Evolutionary conservation across 2,113 vertebrate genomes (phyloP), one percentile per base, ranked within the genome.

Genomic region (Syngnathus floridae): DNA sequence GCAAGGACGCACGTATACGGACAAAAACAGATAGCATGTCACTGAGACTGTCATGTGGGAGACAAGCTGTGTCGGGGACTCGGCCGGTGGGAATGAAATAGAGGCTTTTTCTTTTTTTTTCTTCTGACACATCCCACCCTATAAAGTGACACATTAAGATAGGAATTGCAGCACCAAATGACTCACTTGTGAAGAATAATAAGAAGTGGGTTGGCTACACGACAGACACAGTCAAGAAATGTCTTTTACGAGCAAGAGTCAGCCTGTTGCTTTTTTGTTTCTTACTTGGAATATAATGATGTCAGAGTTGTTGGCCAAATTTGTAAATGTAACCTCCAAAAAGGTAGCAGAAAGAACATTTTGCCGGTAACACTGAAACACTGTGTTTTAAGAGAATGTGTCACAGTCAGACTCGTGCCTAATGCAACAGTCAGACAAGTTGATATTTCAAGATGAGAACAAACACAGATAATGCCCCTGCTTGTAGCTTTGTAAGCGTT

Each of bases 61-160:
- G 75, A 74, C 63, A 45, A 75, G 81, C 73, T 60, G 68, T 78
- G 82, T 83, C 81, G 81, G 80, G 74, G 79, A 76, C 65, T 84
- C 83, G 80, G 57, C 57, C 67, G 52, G 77, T 38, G 21, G 48
- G 49, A 66, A 68, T 48, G 67, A 31, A 64, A 64, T 35, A 59
- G 35, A 51, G 58, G 31, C 17, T 13, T 45, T 16, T 4, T 5
- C 16, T 1, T 45, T 4, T 45, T 58, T 69, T 61, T 67, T 37
- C 21, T 13, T 14, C 13, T 21, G 59, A 77, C 36, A 55, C 58
- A 69, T 72, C 49, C 10, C 55, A 69, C 70, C 49, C 12, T 71
- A 21, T 22, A 68, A 46, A 72, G 70, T 66, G 70, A 79, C 70
- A 65, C 70, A 55, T 38, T 54, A 52, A 58, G 21, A 49, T 45